Evolutionary conservation across 2,113 vertebrate genomes (phyloP), one percentile per base, ranked within the genome.

Genomic region (Aldabrachelys gigantea): DNA sequence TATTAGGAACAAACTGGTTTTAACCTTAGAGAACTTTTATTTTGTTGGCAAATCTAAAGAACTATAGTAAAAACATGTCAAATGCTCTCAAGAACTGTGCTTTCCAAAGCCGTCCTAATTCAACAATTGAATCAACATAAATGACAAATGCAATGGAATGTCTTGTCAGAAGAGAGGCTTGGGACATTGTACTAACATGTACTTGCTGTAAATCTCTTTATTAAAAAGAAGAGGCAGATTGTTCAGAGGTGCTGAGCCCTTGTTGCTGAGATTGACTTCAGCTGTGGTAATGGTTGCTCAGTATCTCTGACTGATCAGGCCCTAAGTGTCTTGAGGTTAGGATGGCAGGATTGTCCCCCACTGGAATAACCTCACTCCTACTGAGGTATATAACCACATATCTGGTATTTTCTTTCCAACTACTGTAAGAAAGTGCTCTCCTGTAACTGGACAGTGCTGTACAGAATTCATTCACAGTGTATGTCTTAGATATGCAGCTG

Each of bases 401-500:
- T 80, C 49, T 31, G 83, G 92, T 86, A 92, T 91, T 96, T 93
- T 95, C 89, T 95, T 85, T 72, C 93, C 83, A 69, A 79, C 50
- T 57, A 69, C 86, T 88, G 21, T 2, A 80, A 93, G 85, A 82
- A 90, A 16, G 44, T 49, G 47, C 87, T 92, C 89, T 56, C 53
- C 76, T 53, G 41, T 72, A 84, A 53, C 80, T 84, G 75, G 95
- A 89, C 24, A 2, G 84, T 72, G 87, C 69, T 78, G 72, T 59
- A 80, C 84, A 90, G 96, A 97, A 96, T 96, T 93, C 91, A 95
- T 95, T 95, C 96, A 95, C 94, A 94, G 95, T 97, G 95, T 83
- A 56, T 95, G 96, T 98, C 98, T 97, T 93, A 96, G 97, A 98
- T 97, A 96, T 97, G 98, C 98, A 98, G 98, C 98, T 98, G 98